These are phyloP conservation scores for Rhinogobio ventralis DNA, from an alignment of 2,797 vertebrate species.

Conservation along the genomic window DNA sequence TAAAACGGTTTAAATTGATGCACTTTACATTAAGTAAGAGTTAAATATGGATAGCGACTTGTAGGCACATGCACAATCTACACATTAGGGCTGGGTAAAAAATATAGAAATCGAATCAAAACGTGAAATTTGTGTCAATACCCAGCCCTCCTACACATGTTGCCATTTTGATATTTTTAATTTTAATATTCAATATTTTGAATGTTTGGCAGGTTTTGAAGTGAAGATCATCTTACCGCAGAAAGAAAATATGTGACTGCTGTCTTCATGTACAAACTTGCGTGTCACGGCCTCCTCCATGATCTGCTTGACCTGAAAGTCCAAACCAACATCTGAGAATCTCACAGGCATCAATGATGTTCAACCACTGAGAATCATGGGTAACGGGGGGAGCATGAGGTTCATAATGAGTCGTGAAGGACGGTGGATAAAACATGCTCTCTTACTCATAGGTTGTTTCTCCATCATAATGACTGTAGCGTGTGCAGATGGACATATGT, in stretches of 20 bases:
- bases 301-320: slow-evolving; percentile 93
- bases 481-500: slow-evolving; percentile 27
- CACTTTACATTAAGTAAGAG: background rate
- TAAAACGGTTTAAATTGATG: background rate
- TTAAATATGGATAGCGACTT: background rate
- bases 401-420: slow-evolving; percentile 76
- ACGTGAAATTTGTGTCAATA: no score
- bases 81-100: no score
- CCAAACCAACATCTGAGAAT: slow-evolving; percentile 30
- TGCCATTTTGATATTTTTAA: background rate
- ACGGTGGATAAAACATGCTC: slow-evolving; percentile 66
- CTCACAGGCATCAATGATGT: background rate
- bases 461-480: background rate
- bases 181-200: background rate
- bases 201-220: no score
- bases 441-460: slow-evolving; percentile 29
- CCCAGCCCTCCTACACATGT: no score
- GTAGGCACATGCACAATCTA: background rate
- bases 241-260: slow-evolving; percentile 97
- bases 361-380: background rate
- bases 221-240: slow-evolving; percentile 89
- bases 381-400: slow-evolving; percentile 8
- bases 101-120: no score
- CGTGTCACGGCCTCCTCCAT: slow-evolving; percentile 97
- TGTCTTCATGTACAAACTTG: slow-evolving; percentile 97